Conservation (phyloP, 2,113 vertebrate species). For the Colistium nudipinnis region DNA sequence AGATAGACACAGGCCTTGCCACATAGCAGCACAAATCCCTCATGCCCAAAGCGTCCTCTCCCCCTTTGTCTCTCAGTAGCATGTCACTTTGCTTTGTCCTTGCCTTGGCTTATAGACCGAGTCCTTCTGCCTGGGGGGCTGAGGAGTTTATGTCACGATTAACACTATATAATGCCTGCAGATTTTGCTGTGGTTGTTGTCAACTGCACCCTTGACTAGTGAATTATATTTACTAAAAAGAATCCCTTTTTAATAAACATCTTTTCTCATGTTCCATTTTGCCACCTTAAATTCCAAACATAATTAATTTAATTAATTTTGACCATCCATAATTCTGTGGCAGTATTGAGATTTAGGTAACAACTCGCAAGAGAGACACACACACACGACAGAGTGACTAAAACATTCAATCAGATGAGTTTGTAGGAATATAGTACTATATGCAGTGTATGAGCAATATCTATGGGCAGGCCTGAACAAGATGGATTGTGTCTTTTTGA, state of each 20-base stretch:
- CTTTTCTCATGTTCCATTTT: neutral
- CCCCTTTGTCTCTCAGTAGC: conserved; percentile 12
- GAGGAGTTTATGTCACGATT: conserved; percentile 46
- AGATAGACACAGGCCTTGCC: conserved; percentile 46
- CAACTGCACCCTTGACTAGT: neutral
- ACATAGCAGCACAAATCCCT: conserved; percentile 36
- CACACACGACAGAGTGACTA: neutral
- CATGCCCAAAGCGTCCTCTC: conserved; percentile 35
- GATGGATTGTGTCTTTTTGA: conserved; percentile 77
- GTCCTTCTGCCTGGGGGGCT: conserved; percentile 35
- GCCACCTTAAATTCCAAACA: conserved; percentile 24
- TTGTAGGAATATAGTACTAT: conserved; percentile 27
- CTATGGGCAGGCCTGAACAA: conserved; percentile 41
- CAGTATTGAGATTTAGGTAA: neutral
- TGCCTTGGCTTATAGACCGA: conserved; percentile 27
- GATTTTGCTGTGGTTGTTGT: conserved; percentile 21
- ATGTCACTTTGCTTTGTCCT: conserved; percentile 37
- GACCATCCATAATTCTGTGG: neutral
- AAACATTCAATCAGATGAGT: neutral
- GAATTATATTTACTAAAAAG: no score
- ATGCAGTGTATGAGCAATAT: conserved; percentile 12
- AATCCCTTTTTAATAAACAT: conserved; percentile 15
- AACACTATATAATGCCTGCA: conserved; percentile 17
- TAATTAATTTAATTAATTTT: neutral
- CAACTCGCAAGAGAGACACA: neutral